Percentiles rank a stretch among this genome's conserved stretches.
These are phyloP conservation scores for Crossocerus cetratus DNA, from an alignment of 2,888 invertebrate species.

Conservation along the genomic window DNA sequence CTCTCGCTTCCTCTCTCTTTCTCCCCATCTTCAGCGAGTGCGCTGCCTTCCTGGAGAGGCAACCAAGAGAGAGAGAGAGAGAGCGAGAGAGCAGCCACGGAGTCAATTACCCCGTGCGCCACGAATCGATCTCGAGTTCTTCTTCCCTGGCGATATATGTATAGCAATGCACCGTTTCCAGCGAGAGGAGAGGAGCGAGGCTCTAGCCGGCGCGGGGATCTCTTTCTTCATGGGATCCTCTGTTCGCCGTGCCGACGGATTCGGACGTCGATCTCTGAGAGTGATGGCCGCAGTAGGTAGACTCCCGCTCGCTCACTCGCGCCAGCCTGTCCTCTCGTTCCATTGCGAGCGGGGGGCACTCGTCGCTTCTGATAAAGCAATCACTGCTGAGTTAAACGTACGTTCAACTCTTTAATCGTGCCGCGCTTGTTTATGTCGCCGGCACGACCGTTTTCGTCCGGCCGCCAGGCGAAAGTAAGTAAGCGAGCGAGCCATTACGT, in stretches of 20 bases:
- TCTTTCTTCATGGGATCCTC: too few species aligned
- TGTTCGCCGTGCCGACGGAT: not conserved
- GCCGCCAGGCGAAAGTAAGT: too few species aligned
- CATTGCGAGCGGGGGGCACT: not conserved
- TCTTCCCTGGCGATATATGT: not conserved
- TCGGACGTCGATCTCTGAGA: slow-evolving; percentile 21
- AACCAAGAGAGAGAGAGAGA: not conserved
- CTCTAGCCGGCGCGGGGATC: too few species aligned
- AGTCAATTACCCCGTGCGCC: slow-evolving; percentile 62
- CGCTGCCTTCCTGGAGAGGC: too few species aligned
- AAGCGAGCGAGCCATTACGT: too few species aligned
- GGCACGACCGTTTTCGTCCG: not conserved
- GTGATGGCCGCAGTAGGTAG: slow-evolving; percentile 18
- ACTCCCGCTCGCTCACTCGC: not conserved
- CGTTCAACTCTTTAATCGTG: slow-evolving; percentile 3
- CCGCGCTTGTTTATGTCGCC: not conserved
- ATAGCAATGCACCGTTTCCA: too few species aligned
- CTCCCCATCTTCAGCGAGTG: slow-evolving; percentile 24
- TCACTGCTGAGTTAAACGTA: not conserved
- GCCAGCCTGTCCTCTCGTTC: not conserved
- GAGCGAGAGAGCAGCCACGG: slow-evolving; percentile 39
- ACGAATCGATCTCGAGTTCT: slow-evolving; percentile 42
- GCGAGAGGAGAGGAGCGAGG: too few species aligned
- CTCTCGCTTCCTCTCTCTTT: slow-evolving; percentile 25
- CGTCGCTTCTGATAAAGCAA: slow-evolving; percentile 1